Evolutionary conservation across 2,888 invertebrate genomes (phyloP).

Genomic region (Drosophila subsilvestris): DNA sequence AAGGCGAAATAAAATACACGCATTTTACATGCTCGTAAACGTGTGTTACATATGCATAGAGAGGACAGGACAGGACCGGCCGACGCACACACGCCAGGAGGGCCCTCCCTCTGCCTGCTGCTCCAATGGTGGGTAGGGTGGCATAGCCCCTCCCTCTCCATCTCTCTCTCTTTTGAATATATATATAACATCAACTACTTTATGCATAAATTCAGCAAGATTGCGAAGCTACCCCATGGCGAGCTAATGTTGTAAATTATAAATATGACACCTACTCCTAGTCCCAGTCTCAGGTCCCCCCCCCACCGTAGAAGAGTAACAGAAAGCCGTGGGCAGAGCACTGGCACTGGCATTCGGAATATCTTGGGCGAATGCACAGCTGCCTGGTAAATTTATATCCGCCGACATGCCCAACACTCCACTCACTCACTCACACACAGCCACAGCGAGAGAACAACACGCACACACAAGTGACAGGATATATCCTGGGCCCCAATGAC

Average conservation of each 20-base stretch:
- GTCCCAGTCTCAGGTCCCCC: slow-evolving; percentile 24
- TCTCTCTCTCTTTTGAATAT: slow-evolving; percentile 41
- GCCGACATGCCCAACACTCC: slow-evolving; percentile 39
- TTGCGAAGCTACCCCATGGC: slow-evolving; percentile 81
- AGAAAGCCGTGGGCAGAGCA: slow-evolving; percentile 67
- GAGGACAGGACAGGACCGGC: slow-evolving; percentile 4
- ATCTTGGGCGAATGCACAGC: slow-evolving; percentile 43
- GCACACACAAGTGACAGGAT: slow-evolving; percentile 56
- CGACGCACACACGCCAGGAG: slow-evolving; percentile 40
- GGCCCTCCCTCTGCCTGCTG: slow-evolving; percentile 12
- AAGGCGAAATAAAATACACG: slow-evolving; percentile 75
- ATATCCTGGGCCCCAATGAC: slow-evolving; percentile 58
- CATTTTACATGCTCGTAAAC: slow-evolving; percentile 79
- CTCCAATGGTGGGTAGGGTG: not conserved
- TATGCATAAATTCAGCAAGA: slow-evolving; percentile 78
- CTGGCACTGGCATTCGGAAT: slow-evolving; percentile 10
- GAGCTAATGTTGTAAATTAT: slow-evolving; percentile 82
- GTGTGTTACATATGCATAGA: slow-evolving; percentile 73
- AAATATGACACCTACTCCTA: slow-evolving; percentile 82
- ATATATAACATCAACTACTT: slow-evolving; percentile 78
- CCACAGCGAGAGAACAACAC: slow-evolving; percentile 14
- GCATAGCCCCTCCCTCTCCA: too few relatives aligned
- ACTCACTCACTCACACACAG: slow-evolving; percentile 9
- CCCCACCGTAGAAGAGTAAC: slow-evolving; percentile 7
- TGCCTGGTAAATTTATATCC: slow-evolving; percentile 67